Conservation (phyloP, 2,113 vertebrate species). For the Cinclus cinclus region DNA sequence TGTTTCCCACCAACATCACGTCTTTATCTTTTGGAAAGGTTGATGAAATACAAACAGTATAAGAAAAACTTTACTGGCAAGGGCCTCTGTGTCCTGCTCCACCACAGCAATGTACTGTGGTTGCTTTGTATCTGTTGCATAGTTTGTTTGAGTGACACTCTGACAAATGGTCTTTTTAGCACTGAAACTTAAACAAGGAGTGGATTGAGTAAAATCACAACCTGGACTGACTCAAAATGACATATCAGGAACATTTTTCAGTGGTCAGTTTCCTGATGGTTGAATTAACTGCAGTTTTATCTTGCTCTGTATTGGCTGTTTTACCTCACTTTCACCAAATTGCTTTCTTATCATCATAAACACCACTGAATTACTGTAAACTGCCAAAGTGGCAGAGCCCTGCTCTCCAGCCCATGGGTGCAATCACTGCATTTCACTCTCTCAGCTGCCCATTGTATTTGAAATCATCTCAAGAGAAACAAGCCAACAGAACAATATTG, state of each 20-base stretch:
- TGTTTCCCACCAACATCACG: slow-evolving; percentile 53
- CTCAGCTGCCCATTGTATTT: not conserved
- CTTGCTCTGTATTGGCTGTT: slow-evolving; percentile 46
- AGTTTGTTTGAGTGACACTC: slow-evolving; percentile 52
- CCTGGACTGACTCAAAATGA: slow-evolving; percentile 62
- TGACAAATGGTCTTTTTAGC: slow-evolving; percentile 64
- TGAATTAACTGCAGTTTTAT: slow-evolving; percentile 62
- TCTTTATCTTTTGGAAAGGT: slow-evolving; percentile 60
- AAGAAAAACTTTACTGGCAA: slow-evolving; percentile 48
- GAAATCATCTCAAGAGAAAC: not conserved
- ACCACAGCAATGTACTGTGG: not conserved
- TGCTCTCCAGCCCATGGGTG: not conserved
- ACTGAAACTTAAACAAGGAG: slow-evolving; percentile 59
- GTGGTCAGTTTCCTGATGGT: slow-evolving; percentile 61
- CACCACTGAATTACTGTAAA: slow-evolving; percentile 39
- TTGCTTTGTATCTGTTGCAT: slow-evolving; percentile 36
- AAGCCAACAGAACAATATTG: not conserved
- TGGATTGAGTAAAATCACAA: slow-evolving; percentile 48
- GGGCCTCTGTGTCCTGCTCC: not conserved
- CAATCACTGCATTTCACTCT: not conserved
- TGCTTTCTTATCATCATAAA: slow-evolving; percentile 34
- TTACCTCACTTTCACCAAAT: slow-evolving; percentile 64
- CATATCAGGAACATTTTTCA: slow-evolving; percentile 60
- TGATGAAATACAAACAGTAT: slow-evolving; percentile 61
- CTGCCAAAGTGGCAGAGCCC: slow-evolving; percentile 2